Evolutionary conservation across 1,140 invertebrate species (phyloP).

Genomic region (Hypothenemus hampei): DNA sequence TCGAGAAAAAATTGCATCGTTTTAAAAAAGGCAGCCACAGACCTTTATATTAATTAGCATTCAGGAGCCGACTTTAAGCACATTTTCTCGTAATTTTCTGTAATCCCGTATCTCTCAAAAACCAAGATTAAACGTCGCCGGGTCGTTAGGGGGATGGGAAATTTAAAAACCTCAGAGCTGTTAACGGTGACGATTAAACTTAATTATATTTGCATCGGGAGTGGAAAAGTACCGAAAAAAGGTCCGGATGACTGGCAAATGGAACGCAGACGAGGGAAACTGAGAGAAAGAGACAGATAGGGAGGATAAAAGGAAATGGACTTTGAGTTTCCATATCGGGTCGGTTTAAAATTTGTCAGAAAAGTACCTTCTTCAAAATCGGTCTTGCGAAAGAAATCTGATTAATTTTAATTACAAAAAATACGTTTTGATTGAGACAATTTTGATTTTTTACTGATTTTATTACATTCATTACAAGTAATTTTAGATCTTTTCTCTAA

Average conservation of each 20-base stretch:
- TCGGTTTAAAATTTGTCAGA: too few species aligned
- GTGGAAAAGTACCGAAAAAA: constrained; percentile 13
- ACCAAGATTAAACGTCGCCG: constrained; percentile 22
- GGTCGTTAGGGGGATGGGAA: constrained; percentile 21
- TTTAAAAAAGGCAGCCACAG: constrained; percentile 18
- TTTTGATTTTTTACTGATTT: too few species aligned
- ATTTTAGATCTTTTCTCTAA: too few species aligned
- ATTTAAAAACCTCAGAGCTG: constrained; percentile 12
- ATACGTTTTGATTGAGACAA: too few species aligned
- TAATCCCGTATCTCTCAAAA: constrained; percentile 19
- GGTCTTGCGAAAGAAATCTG: too few species aligned
- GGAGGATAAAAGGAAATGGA: too few species aligned
- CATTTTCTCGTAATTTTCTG: constrained; percentile 29
- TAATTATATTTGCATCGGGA: constrained; percentile 26
- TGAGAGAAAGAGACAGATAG: too few species aligned
- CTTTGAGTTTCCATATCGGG: too few species aligned
- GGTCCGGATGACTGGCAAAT: neutral
- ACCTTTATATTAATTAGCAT: constrained; percentile 26
- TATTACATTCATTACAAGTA: too few species aligned
- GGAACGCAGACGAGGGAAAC: too few species aligned
- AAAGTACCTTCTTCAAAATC: too few species aligned
- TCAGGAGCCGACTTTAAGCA: constrained; percentile 23
- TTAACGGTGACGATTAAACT: constrained; percentile 26
- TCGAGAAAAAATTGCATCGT: constrained; percentile 1
- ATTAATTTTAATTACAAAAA: too few species aligned